These are phyloP conservation scores for Sarcoramphus papa DNA, from an alignment of 2,797 vertebrate genomes.

Conservation along the genomic window DNA sequence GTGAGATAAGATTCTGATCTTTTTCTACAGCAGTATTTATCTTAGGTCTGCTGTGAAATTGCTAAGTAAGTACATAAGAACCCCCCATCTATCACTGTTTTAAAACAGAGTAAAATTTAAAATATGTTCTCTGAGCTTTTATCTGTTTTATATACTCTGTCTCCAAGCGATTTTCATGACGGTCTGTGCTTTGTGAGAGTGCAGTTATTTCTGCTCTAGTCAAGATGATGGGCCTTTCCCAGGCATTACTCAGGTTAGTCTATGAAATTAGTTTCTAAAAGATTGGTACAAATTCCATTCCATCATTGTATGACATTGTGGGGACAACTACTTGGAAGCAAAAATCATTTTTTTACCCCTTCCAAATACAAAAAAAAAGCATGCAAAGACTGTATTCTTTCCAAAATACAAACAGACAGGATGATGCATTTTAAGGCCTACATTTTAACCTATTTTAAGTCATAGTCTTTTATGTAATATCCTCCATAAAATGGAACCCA, in stretches of 20 bases:
- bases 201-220: not conserved
- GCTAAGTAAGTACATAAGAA: not conserved
- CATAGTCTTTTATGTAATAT: not conserved
- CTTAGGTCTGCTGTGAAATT: not conserved
- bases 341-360: not conserved
- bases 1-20: not conserved
- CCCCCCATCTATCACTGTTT: not conserved
- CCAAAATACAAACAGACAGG: not conserved
- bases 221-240: not conserved
- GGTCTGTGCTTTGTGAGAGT: not conserved
- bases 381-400: not conserved
- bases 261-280: not conserved
- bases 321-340: not conserved
- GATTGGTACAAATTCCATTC: not conserved
- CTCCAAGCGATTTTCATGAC: not conserved
- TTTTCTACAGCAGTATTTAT: not conserved
- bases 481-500: not conserved
- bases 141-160: not conserved
- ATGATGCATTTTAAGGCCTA: not conserved
- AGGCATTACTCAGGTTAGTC: not conserved
- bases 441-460: not conserved
- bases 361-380: not conserved
- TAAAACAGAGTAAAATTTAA: not conserved
- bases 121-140: not conserved
- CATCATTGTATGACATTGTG: not conserved